phyloP scores from a whole-genome alignment of 2,797 vertebrate genomes.

The Molothrus ater region DNA sequence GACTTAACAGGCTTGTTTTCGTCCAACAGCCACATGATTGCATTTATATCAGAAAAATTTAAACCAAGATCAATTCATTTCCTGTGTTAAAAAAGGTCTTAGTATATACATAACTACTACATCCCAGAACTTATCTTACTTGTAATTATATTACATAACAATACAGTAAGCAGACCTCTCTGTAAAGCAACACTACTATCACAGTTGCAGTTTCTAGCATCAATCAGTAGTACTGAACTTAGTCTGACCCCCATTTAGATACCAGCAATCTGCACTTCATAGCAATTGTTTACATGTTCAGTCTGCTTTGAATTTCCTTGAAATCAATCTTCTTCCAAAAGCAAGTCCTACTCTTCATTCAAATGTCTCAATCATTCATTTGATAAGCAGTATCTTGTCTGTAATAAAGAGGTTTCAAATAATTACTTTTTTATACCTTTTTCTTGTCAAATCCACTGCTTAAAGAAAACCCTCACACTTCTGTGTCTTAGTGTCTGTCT shows the following conservation, averaged over 20 bases:
- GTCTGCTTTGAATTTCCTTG: not conserved
- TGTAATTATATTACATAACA: not conserved
- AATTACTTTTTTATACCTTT: not conserved
- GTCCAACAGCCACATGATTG: fast-evolving
- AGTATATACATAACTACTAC: not conserved
- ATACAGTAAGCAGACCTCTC: not conserved
- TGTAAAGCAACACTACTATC: not conserved
- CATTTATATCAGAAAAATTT: not conserved
- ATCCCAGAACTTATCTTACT: not conserved
- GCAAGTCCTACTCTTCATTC: not conserved
- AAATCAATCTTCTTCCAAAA: not conserved
- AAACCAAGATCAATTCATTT: not conserved
- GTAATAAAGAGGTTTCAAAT: not conserved
- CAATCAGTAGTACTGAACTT: not conserved
- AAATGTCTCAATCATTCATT: not conserved
- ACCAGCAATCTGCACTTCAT: not conserved
- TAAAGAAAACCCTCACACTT: not conserved
- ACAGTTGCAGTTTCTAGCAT: not conserved
- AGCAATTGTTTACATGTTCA: not conserved
- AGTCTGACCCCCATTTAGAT: not conserved
- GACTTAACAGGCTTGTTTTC: not conserved
- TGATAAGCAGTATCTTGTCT: not conserved
- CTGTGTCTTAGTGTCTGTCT: not conserved
- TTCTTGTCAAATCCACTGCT: not conserved
- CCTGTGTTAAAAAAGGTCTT: not conserved